Conservation (phyloP, 1,140 invertebrate species). For the Anthonomus grandis region DNA sequence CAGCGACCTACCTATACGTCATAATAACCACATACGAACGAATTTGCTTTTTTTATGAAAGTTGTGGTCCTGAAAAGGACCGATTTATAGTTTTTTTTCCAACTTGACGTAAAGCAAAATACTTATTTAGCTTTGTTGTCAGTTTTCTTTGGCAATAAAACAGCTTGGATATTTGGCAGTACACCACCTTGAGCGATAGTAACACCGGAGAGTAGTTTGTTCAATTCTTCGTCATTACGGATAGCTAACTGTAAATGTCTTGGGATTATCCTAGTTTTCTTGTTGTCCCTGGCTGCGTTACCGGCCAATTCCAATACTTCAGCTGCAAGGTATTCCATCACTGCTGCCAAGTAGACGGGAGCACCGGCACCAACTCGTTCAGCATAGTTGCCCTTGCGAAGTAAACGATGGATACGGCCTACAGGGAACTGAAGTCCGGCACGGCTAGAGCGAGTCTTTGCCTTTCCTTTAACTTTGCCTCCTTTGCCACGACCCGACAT, state of each 20-base stretch:
- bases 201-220: constrained; percentile 70
- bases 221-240: constrained; percentile 82
- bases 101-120: too few relatives aligned
- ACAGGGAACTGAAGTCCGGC: constrained; percentile 72
- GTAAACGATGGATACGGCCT: constrained; percentile 64
- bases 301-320: constrained; percentile 70
- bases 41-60: too few relatives aligned
- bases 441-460: constrained; percentile 40
- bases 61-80: too few relatives aligned
- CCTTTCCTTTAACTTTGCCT: constrained; percentile 56
- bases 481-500: constrained; percentile 62
- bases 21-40: too few relatives aligned
- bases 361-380: constrained; percentile 67
- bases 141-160: constrained; percentile 59
- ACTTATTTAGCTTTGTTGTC: constrained; percentile 3
- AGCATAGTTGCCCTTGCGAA: constrained; percentile 68
- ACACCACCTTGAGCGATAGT: constrained; percentile 84
- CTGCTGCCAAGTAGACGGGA: constrained; percentile 68
- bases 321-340: constrained; percentile 62
- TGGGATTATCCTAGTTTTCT: constrained; percentile 69
- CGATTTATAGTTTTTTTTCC: too few relatives aligned
- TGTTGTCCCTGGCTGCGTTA: constrained; percentile 68
- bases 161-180: constrained; percentile 73
- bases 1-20: too few relatives aligned
- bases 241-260: constrained; percentile 80